Conservation (phyloP, 2,888 invertebrate species). For the Blera fallax region DNA sequence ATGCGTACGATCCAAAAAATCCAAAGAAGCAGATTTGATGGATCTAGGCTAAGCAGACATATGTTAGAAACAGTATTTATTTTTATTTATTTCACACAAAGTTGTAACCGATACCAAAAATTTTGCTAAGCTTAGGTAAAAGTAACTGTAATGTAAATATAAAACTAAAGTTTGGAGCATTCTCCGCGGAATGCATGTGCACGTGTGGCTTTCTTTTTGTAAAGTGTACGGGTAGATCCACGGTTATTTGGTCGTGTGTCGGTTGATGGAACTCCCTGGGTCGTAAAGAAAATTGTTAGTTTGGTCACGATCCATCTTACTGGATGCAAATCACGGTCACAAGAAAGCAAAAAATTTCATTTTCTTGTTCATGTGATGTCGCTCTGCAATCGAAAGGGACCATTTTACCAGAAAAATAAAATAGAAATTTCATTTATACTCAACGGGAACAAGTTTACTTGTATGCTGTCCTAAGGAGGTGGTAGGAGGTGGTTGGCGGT, state of each 20-base stretch:
- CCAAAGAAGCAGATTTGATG: conserved; percentile 74
- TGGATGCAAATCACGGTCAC: conserved; percentile 36
- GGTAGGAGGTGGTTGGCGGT: background rate
- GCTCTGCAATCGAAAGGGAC: background rate
- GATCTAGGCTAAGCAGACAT: background rate
- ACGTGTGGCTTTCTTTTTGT: conserved; percentile 46
- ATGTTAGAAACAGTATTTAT: conserved; percentile 20
- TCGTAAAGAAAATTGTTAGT: conserved; percentile 24
- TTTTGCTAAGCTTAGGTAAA: background rate
- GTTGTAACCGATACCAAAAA: conserved; percentile 65
- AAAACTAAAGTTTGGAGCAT: conserved; percentile 11
- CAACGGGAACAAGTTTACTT: background rate
- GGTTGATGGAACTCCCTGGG: conserved; percentile 1
- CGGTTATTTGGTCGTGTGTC: background rate
- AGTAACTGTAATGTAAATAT: conserved; percentile 44
- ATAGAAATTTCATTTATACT: conserved; percentile 28
- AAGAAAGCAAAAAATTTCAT: conserved; percentile 20
- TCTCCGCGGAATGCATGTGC: conserved; percentile 39
- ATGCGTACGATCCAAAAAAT: conserved; percentile 82
- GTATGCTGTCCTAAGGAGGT: too few relatives aligned
- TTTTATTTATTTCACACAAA: conserved; percentile 27
- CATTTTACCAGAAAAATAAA: background rate
- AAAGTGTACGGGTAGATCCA: background rate
- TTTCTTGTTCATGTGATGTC: conserved; percentile 6
- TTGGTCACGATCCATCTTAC: conserved; percentile 41